phyloP scores from a whole-genome alignment of 2,113 vertebrate species.

The Hydrochoerus hydrochaeris region DNA sequence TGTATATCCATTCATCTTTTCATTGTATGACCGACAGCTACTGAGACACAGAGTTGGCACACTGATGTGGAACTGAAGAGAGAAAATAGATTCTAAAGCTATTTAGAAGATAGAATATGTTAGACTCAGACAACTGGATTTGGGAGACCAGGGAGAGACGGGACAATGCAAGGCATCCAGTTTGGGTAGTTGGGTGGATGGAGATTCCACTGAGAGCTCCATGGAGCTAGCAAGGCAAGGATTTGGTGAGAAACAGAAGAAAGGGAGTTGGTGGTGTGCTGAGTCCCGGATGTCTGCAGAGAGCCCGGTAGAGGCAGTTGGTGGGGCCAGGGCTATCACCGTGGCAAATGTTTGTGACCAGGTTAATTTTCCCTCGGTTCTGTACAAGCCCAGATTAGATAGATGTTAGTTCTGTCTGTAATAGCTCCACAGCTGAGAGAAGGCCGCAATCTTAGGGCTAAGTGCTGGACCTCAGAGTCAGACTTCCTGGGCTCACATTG shows the following conservation, averaged over 20 bases:
- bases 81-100: neutral
- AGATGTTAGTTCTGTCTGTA: neutral
- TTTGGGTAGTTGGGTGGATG: neutral
- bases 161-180: neutral
- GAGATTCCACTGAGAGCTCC: neutral
- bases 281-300: neutral
- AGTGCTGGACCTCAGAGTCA: neutral
- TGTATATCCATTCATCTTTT: conserved; percentile 8
- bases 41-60: neutral
- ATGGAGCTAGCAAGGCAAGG: neutral
- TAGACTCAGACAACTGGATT: neutral
- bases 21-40: neutral
- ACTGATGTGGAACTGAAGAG: neutral
- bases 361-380: neutral
- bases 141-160: neutral
- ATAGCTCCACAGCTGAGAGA: neutral
- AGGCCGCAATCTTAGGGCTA: neutral
- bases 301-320: neutral
- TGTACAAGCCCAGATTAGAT: neutral
- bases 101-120: neutral
- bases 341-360: neutral
- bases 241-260: neutral
- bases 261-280: neutral
- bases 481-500: neutral
- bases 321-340: neutral